Conservation (phyloP, 2,888 invertebrate genomes). For the Synanthedon andrenaeformis region DNA sequence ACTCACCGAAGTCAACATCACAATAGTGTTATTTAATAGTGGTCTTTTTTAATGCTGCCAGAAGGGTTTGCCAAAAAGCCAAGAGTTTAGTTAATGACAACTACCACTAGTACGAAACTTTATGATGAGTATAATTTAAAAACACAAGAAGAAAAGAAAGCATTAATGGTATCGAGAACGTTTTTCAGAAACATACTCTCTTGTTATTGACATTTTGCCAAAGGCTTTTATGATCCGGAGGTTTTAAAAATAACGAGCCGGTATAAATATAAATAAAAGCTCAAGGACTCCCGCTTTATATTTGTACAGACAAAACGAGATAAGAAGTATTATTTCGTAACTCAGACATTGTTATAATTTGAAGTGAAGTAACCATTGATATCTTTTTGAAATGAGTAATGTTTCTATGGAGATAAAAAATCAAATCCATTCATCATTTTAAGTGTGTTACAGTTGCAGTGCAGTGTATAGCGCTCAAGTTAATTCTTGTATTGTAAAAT, state of each 20-base stretch:
- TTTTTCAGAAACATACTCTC: neutral
- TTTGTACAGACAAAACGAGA: neutral
- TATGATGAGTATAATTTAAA: neutral
- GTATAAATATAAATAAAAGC: neutral
- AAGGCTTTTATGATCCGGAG: neutral
- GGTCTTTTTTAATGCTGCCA: too few relatives aligned
- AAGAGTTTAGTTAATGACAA: too few relatives aligned
- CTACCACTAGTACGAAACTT: neutral
- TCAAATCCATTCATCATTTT: too few relatives aligned
- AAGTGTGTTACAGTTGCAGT: too few relatives aligned
- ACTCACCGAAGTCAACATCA: too few relatives aligned
- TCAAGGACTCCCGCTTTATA: neutral
- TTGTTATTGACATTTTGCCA: neutral
- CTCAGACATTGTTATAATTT: conserved; percentile 16
- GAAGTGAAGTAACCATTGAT: conserved; percentile 6
- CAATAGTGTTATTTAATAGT: too few relatives aligned
- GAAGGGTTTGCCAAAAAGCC: too few relatives aligned
- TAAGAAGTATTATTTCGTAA: conserved; percentile 13
- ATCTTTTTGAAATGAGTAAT: too few relatives aligned
- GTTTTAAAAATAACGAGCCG: neutral
- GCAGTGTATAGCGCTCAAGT: too few relatives aligned
- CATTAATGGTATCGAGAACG: neutral
- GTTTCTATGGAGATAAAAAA: too few relatives aligned
- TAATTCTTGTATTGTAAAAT: too few relatives aligned
- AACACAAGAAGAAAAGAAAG: neutral